Evolutionary conservation across 2,888 invertebrate species (phyloP).

Genomic region (Amblyjoppa proteus): DNA sequence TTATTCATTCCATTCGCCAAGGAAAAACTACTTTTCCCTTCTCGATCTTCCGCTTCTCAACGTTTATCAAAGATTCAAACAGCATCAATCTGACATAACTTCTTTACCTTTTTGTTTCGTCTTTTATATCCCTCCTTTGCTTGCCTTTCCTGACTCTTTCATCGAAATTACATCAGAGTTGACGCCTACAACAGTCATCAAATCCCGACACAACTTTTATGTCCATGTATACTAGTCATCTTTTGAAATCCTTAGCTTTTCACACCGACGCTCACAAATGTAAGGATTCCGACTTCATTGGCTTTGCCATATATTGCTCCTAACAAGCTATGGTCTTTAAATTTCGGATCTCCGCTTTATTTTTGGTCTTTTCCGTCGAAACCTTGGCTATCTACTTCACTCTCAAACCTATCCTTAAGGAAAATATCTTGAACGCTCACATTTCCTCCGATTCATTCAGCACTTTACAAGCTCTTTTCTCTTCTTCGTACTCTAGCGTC

Average conservation of each 20-base stretch:
- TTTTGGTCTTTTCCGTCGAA: conserved; percentile 47
- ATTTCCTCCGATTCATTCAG: conserved; percentile 26
- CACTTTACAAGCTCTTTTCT: not conserved
- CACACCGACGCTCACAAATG: too few species aligned
- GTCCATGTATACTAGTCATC: too few species aligned
- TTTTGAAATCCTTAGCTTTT: too few species aligned
- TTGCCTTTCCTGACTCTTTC: not conserved
- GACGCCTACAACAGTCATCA: too few species aligned
- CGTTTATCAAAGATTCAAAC: not conserved
- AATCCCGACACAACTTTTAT: too few species aligned
- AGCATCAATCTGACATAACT: not conserved
- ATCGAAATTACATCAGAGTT: not conserved
- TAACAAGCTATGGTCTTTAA: not conserved
- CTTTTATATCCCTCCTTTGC: not conserved
- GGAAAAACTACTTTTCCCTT: not conserved
- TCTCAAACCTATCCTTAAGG: not conserved
- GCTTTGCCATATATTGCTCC: not conserved
- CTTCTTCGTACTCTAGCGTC: not conserved
- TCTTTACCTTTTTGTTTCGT: not conserved
- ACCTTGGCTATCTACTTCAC: not conserved
- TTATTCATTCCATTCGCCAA: not conserved
- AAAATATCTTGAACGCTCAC: not conserved
- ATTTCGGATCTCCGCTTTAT: not conserved
- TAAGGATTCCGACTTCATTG: too few species aligned
- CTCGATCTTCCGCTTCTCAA: not conserved